phyloP scores from a whole-genome alignment of 2,888 invertebrate species.

The Palloptera scutellata region DNA sequence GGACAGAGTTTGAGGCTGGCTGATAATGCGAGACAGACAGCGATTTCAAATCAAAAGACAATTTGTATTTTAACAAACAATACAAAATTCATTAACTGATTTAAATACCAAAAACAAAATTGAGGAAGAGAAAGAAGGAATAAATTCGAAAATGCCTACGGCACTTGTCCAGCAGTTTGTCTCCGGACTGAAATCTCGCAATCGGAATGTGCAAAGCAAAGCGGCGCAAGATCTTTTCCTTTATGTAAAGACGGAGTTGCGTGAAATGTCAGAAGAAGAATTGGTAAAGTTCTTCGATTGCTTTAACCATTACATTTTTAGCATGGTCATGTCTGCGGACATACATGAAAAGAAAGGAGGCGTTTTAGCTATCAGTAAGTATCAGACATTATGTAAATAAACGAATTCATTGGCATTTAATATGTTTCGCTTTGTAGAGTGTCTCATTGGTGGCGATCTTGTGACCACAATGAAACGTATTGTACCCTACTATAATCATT shows the following conservation, averaged over 20 bases:
- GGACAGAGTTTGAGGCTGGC: not conserved
- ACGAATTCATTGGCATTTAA: not conserved
- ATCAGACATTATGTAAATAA: not conserved
- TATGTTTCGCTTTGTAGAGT: slow-evolving; percentile 70
- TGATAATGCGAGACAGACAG: not conserved
- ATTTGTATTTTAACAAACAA: too few relatives aligned
- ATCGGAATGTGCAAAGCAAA: slow-evolving; percentile 83
- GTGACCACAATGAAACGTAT: slow-evolving; percentile 90
- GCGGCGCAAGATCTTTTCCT: slow-evolving; percentile 89
- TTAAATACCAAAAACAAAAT: not conserved
- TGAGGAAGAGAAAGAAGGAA: not conserved
- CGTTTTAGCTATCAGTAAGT: slow-evolving; percentile 86
- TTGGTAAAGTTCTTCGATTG: slow-evolving; percentile 91
- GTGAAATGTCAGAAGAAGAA: slow-evolving; percentile 90
- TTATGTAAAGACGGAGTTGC: slow-evolving; percentile 88
- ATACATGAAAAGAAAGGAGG: slow-evolving; percentile 95
- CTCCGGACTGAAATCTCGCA: slow-evolving; percentile 85
- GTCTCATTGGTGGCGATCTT: slow-evolving; percentile 91
- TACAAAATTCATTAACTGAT: too few relatives aligned
- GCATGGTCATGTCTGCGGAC: slow-evolving; percentile 94
- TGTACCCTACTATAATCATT: slow-evolving; percentile 90
- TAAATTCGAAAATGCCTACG: slow-evolving; percentile 55
- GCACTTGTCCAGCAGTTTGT: slow-evolving; percentile 80
- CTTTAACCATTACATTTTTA: slow-evolving; percentile 94
- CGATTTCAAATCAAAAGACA: not conserved